phyloP scores from a whole-genome alignment of 2,113 vertebrate species.

The Aythya baeri region DNA sequence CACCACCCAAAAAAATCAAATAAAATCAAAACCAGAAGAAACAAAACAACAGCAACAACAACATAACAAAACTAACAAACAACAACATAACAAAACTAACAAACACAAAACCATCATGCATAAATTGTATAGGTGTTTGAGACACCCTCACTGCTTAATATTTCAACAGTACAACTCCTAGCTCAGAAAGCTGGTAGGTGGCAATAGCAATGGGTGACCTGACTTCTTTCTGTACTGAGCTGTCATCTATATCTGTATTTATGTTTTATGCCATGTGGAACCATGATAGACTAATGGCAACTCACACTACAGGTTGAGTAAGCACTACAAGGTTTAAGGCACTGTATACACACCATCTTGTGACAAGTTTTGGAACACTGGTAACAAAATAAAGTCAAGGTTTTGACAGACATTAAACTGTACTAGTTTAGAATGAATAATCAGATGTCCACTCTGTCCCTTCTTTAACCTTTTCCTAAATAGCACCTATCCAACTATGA shows the following conservation, averaged over 20 bases:
- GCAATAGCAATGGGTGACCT: background rate
- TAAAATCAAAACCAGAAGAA: too few relatives aligned
- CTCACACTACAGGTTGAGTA: background rate
- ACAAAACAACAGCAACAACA: too few relatives aligned
- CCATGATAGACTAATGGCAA: background rate
- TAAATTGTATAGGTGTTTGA: background rate
- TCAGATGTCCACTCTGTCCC: background rate
- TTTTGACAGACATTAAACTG: background rate
- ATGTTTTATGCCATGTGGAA: background rate
- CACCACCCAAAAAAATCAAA: background rate
- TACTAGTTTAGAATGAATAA: background rate
- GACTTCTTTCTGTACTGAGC: background rate
- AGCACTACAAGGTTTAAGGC: background rate
- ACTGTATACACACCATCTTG: background rate
- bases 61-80: too few relatives aligned
- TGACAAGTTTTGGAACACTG: background rate
- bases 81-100: too few relatives aligned
- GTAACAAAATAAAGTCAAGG: background rate
- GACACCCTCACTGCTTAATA: background rate
- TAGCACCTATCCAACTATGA: background rate
- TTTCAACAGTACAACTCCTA: background rate
- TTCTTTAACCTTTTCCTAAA: background rate
- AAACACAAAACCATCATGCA: background rate
- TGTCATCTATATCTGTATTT: background rate
- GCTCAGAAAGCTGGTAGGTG: background rate